phyloP scores from a whole-genome alignment of 35 echinoderm and acorn worm species.

The Lytechinus pictus region DNA sequence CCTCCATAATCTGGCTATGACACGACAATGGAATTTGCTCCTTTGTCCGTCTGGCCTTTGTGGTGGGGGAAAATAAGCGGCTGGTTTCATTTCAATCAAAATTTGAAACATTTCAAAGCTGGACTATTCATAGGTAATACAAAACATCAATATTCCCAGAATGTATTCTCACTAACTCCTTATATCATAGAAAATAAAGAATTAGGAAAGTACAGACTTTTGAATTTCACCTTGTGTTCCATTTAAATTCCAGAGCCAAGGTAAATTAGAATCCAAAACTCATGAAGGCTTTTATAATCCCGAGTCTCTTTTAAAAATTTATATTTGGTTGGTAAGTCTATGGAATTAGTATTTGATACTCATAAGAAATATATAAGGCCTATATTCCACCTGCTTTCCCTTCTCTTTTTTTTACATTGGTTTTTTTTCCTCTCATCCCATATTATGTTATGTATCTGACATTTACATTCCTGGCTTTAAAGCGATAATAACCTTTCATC shows the following conservation, averaged over 20 bases:
- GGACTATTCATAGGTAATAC: not conserved
- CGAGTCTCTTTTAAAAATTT: too few species aligned
- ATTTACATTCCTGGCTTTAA: too few species aligned
- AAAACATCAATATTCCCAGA: not conserved
- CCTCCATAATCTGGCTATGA: conserved; percentile 27
- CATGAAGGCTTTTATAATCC: not conserved
- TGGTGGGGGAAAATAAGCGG: not conserved
- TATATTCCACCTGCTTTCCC: not conserved
- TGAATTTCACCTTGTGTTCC: not conserved
- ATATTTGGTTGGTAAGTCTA: too few species aligned
- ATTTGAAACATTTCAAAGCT: conserved; percentile 14
- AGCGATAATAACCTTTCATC: not conserved
- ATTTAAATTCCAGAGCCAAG: not conserved
- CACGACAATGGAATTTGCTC: conserved; percentile 20
- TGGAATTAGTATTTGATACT: too few species aligned
- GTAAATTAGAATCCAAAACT: not conserved
- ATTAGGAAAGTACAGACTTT: not conserved
- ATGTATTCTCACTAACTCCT: not conserved
- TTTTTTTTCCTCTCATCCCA: too few species aligned
- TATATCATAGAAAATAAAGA: not conserved
- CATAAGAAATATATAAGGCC: too few species aligned
- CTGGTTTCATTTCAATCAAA: not conserved
- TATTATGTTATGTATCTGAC: too few species aligned
- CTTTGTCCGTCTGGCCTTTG: conserved; percentile 1
- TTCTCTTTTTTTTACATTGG: not conserved